Conservation (phyloP, 2,888 invertebrate genomes). For the Rhamphomyia laevipes region DNA sequence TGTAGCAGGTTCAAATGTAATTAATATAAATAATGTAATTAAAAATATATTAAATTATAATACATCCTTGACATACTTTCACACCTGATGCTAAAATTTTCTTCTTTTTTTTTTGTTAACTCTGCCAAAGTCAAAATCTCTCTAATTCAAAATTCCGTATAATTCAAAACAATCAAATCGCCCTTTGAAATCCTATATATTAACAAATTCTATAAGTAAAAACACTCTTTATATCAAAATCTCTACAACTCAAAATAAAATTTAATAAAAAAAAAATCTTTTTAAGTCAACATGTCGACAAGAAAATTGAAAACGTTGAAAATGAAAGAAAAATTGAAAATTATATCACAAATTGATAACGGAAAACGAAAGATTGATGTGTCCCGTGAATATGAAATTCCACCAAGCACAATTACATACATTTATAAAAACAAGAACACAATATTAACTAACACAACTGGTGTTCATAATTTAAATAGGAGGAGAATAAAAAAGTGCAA, state of each 20-base stretch:
- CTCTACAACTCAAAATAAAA: background rate
- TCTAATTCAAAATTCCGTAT: too few species aligned
- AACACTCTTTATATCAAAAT: background rate
- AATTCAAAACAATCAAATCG: too few species aligned
- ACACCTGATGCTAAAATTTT: too few species aligned
- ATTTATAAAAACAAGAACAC: too few species aligned
- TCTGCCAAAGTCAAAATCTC: too few species aligned
- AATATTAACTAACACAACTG: background rate
- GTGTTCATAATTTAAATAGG: background rate
- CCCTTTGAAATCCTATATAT: too few species aligned
- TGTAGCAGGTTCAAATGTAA: too few species aligned
- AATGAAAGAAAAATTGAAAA: background rate
- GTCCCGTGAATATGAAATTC: background rate
- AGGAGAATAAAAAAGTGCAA: background rate
- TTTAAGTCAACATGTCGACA: background rate
- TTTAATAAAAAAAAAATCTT: background rate
- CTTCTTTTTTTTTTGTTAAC: too few species aligned
- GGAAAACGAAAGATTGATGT: background rate
- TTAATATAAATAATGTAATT: too few species aligned
- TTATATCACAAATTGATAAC: background rate
- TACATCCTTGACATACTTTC: too few species aligned
- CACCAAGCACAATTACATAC: background rate
- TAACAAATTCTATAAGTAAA: too few species aligned
- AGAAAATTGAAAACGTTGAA: background rate
- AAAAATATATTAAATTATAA: too few species aligned